Base-by-base conservation (phyloP, 2,797 vertebrate species). In the Tympanoctomys barrerae region DNA sequence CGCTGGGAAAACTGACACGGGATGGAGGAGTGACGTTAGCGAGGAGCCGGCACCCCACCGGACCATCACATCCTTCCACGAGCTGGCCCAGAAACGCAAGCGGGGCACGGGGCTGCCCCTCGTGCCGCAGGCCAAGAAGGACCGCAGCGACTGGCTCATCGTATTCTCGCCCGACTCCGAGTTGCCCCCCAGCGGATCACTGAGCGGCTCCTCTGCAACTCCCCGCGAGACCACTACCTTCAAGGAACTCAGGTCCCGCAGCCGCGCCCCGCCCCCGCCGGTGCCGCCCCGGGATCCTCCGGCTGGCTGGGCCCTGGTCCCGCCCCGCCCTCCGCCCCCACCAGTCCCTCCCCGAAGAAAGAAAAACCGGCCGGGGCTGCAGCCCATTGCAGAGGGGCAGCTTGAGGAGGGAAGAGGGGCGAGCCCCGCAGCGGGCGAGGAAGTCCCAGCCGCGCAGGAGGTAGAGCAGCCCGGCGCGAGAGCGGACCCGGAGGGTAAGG, bases 141-240 rank as follows among this genome's bases (percentile, higher is more conserved):
- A 99, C 89, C 98, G 99, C 85, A 99, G 99, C 9, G 99, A 99
- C 97, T 99, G 99, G 99, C 98, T 99, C 62, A 99, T 99, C 10
- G 98, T 99, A 0, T 99, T 99, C 97, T 99, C 99, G 0, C 99
- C 99, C 0, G 99, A 99, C 62, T 98, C 98, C 0, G 99, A 99
- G 83, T 97, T 98, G 75, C 98, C 99, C 0, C 98, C 98, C 0
- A 9, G 61, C 33, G 97, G 97, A 0, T 97, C 98, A 71, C 95
- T 98, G 70, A 97, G 96, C 5, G 4, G 85, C 0, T 1, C 94
- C 2, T 1, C 2, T 0, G 87, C 78, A 21, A 97, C 61, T 54
- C 0, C 36, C 49, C 14, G 96, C 11, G 78, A 95, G 39, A 9
- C 89, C 92, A 61, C 87, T 94, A 13, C 93, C 94, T 73, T 39